Percentiles rank a stretch among this genome's conserved stretches.
phyloP scores from a whole-genome alignment of 2,797 vertebrate species.

The Lagorchestes hirsutus region DNA sequence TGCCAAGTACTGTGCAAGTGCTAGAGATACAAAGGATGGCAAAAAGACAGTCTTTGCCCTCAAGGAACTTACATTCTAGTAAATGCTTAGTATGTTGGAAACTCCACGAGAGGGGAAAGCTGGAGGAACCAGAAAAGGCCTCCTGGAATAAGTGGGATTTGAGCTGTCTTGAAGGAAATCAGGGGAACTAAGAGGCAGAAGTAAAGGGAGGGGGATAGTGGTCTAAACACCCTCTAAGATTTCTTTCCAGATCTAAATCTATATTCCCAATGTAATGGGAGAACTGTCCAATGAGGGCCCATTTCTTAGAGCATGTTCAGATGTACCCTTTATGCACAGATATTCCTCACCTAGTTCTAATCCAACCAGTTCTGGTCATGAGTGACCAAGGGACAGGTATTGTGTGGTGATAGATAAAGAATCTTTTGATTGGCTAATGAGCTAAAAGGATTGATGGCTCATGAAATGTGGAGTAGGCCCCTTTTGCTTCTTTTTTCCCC shows the following conservation, averaged over 20 bases:
- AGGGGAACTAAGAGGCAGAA: no score
- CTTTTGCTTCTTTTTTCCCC: background rate
- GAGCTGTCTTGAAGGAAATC: no score
- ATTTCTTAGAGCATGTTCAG: background rate
- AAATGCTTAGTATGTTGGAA: background rate
- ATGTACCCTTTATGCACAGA: background rate
- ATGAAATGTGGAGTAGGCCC: background rate
- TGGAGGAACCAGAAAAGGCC: no score
- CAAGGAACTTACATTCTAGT: background rate
- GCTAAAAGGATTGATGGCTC: background rate
- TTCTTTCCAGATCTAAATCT: background rate
- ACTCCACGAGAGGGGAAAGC: no score
- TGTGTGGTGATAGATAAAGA: background rate
- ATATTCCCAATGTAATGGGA: background rate
- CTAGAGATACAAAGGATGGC: background rate
- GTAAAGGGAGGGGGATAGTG: no score
- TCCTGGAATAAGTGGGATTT: no score
- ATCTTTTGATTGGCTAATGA: background rate
- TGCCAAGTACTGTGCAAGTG: background rate
- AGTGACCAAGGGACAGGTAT: background rate
- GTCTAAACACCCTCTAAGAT: background rate
- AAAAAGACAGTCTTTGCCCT: background rate
- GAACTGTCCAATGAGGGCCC: background rate
- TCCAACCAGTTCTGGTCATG: background rate
- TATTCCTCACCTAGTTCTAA: background rate